Conservation (phyloP, 2,888 invertebrate genomes). For the Miltochrista miniata region DNA sequence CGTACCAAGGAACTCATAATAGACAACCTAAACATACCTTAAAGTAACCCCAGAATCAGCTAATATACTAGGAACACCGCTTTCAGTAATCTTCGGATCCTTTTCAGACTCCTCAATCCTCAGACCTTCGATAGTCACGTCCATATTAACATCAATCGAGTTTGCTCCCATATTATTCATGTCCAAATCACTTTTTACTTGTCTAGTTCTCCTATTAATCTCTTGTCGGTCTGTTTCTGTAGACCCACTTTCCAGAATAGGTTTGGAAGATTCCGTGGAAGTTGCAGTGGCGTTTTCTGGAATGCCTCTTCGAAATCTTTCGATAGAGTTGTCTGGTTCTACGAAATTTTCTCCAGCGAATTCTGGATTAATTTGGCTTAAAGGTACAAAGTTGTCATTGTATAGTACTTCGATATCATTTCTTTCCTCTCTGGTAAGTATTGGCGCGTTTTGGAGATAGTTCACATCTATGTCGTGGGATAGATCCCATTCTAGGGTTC, state of each 20-base stretch:
- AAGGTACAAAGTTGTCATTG: slow-evolving; percentile 52
- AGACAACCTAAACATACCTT: slow-evolving; percentile 43
- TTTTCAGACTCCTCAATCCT: slow-evolving; percentile 84
- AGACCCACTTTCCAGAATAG: no score
- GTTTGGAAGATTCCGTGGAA: background rate
- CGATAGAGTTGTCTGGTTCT: slow-evolving; percentile 20
- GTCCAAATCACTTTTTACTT: slow-evolving; percentile 35
- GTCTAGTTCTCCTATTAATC: slow-evolving; percentile 25
- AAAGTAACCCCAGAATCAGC: slow-evolving; percentile 84
- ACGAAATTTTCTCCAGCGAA: slow-evolving; percentile 14
- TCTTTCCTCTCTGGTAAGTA: slow-evolving; percentile 49
- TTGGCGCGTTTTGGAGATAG: slow-evolving; percentile 46
- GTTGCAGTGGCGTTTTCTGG: background rate
- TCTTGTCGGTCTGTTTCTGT: background rate
- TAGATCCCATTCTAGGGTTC: slow-evolving; percentile 57
- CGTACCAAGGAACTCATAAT: no score
- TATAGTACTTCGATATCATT: slow-evolving; percentile 57
- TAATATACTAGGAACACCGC: slow-evolving; percentile 87
- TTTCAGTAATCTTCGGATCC: slow-evolving; percentile 76
- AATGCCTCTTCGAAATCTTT: slow-evolving; percentile 20
- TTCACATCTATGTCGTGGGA: slow-evolving; percentile 72
- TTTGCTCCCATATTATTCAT: slow-evolving; percentile 39
- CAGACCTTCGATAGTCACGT: slow-evolving; percentile 76
- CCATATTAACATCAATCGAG: slow-evolving; percentile 50
- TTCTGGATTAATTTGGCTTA: slow-evolving; percentile 36